phyloP scores from a whole-genome alignment of 2,113 vertebrate genomes.

The Apistogramma diplotaenia region DNA sequence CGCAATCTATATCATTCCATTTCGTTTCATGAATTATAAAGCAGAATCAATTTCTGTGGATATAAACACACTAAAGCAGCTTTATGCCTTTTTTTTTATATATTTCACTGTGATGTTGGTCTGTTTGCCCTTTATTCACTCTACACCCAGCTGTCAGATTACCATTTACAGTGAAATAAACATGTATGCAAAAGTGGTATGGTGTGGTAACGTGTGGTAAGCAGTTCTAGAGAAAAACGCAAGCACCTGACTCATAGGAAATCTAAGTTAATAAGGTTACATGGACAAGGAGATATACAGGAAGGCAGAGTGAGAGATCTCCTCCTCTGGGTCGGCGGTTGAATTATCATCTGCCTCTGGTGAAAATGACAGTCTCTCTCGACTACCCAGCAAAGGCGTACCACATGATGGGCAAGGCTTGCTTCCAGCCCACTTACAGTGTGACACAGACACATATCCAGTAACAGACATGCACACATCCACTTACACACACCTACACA shows the following conservation, averaged over 20 bases:
- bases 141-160: not conserved
- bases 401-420: slow-evolving; percentile 62
- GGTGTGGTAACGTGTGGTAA: not conserved
- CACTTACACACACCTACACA: slow-evolving; percentile 50
- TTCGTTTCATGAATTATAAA: slow-evolving; percentile 71
- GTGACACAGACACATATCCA: slow-evolving; percentile 7
- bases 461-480: not conserved
- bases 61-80: slow-evolving; percentile 65
- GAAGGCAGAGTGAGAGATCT: slow-evolving; percentile 24
- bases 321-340: slow-evolving; percentile 13
- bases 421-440: slow-evolving; percentile 50
- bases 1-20: slow-evolving; percentile 67
- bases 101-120: slow-evolving; percentile 6
- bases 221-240: slow-evolving; percentile 8
- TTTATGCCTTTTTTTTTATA: slow-evolving; percentile 25
- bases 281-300: not conserved
- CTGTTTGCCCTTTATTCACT: not conserved
- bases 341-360: slow-evolving; percentile 45
- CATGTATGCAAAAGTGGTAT: slow-evolving; percentile 10
- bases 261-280: not conserved
- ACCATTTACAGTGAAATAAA: not conserved
- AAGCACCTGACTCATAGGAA: slow-evolving; percentile 22
- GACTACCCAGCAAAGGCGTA: slow-evolving; percentile 45
- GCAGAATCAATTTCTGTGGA: slow-evolving; percentile 63
- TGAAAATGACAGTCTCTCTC: slow-evolving; percentile 52